Evolutionary conservation across 2,113 vertebrate genomes (phyloP).

Genomic region (Stomatorhinus ivindoensis): DNA sequence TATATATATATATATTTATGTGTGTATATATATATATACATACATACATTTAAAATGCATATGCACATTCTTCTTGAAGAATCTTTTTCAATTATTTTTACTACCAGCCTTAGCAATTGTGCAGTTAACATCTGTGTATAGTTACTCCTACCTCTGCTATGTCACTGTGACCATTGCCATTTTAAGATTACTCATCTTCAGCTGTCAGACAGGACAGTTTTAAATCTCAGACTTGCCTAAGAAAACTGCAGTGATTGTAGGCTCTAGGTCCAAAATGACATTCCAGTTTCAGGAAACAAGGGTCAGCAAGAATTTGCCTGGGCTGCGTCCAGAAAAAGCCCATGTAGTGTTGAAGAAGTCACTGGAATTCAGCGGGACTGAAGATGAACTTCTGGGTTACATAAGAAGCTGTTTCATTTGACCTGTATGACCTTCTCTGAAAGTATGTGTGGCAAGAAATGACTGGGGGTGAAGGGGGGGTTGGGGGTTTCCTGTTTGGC

Average conservation of each 20-base stretch:
- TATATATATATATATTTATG: background rate
- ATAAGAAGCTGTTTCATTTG: background rate
- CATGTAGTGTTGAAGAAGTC: background rate
- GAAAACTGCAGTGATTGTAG: conserved; percentile 1
- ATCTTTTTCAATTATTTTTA: background rate
- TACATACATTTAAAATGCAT: background rate
- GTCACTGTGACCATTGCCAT: background rate
- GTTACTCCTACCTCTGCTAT: background rate
- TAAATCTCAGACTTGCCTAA: background rate
- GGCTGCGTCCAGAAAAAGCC: background rate
- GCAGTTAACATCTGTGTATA: background rate
- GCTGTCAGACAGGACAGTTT: background rate
- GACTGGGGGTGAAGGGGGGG: background rate
- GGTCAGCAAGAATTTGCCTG: background rate
- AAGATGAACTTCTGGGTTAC: background rate
- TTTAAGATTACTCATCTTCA: background rate
- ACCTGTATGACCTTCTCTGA: background rate
- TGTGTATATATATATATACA: no score
- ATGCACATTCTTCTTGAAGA: background rate
- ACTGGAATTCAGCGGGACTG: background rate
- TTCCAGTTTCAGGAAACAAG: background rate
- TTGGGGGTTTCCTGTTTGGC: background rate
- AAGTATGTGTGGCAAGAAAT: background rate
- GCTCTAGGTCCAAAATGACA: background rate
- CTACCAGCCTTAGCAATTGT: background rate